These are phyloP conservation scores for Pachyuromys duprasi DNA, from an alignment of 2,797 vertebrate species.

Conservation along the genomic window DNA sequence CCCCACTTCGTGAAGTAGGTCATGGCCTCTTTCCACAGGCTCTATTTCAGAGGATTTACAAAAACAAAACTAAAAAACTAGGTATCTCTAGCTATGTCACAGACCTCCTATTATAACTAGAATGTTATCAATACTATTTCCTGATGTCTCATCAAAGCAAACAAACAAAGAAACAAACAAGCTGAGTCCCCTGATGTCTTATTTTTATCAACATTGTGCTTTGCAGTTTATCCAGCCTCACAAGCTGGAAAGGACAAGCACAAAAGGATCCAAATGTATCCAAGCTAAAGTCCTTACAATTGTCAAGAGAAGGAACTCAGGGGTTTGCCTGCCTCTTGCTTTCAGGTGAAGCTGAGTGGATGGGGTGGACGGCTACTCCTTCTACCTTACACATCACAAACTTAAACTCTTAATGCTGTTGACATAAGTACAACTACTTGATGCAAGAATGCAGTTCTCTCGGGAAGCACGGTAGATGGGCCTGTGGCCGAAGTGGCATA, in stretches of 20 bases:
- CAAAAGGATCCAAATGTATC: not conserved
- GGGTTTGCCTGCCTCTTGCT: not conserved
- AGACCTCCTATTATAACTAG: not conserved
- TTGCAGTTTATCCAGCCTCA: not conserved
- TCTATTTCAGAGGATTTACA: not conserved
- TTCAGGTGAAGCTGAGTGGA: not conserved
- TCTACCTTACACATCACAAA: not conserved
- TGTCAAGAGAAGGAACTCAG: not conserved
- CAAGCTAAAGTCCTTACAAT: not conserved
- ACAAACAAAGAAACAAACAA: not conserved
- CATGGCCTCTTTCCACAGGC: not conserved
- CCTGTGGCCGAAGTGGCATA: not conserved
- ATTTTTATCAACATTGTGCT: not conserved
- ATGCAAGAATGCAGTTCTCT: not conserved
- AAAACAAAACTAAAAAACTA: not conserved
- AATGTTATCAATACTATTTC: slow-evolving; percentile 8
- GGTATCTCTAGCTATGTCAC: not conserved
- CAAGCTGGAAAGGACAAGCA: not conserved
- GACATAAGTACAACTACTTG: not conserved
- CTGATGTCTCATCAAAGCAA: not conserved
- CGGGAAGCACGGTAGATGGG: not conserved
- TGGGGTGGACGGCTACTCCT: too few relatives aligned
- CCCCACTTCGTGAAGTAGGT: not conserved
- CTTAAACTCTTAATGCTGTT: too few relatives aligned
- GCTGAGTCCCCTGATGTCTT: not conserved